phyloP scores from a whole-genome alignment of 2,113 vertebrate species.

The Cygnus buccinator region DNA sequence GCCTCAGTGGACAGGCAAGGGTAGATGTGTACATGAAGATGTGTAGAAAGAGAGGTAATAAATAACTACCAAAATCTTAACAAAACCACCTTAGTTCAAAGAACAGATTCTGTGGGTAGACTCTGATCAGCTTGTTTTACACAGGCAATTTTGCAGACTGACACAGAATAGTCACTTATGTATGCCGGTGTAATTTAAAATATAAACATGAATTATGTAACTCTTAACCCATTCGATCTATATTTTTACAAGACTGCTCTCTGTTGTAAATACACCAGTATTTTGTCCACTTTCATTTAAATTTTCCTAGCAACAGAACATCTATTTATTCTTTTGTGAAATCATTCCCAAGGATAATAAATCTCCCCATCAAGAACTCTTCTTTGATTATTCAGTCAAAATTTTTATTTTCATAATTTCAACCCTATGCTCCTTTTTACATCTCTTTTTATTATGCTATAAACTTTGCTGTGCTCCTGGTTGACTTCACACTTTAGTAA shows the following conservation, averaged over 20 bases:
- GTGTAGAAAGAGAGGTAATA: background rate
- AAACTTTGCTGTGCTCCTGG: background rate
- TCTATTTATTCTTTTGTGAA: background rate
- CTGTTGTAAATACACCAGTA: background rate
- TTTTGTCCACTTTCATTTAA: background rate
- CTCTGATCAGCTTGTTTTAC: background rate
- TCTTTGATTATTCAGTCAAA: background rate
- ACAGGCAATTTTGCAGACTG: background rate
- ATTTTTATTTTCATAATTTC: background rate
- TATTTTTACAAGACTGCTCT: background rate
- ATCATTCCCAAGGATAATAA: slow-evolving; percentile 4
- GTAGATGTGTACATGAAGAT: background rate
- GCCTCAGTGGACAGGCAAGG: background rate
- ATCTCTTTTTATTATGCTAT: background rate
- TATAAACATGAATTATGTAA: background rate
- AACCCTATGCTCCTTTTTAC: background rate
- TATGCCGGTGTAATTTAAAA: background rate
- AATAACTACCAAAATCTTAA: background rate
- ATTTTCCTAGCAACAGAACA: background rate
- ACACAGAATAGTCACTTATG: background rate
- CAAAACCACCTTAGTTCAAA: background rate
- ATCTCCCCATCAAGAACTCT: background rate
- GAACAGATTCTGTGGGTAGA: background rate
- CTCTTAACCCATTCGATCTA: background rate
- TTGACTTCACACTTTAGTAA: background rate